These are phyloP conservation scores for Aplysina aerophoba DNA, from an alignment of 37 sponge, comb jelly and placozoan genomes.

Conservation along the genomic window DNA sequence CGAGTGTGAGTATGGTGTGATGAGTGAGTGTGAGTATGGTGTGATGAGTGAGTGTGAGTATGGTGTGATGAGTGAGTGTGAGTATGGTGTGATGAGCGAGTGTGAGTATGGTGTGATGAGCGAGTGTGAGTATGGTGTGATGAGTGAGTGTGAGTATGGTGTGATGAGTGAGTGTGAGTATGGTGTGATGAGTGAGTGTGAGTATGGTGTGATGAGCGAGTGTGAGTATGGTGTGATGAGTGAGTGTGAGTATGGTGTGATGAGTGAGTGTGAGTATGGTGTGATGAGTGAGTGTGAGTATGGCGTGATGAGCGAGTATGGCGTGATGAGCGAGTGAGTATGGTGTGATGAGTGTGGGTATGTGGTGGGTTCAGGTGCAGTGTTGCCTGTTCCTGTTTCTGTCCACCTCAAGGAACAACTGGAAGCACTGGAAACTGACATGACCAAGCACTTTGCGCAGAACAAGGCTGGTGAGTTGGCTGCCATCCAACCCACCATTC, in stretches of 20 bases:
- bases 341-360: slow-evolving; percentile 44
- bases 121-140: slow-evolving; percentile 53
- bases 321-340: slow-evolving; percentile 41
- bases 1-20: too few relatives aligned
- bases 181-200: not conserved
- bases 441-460: too few relatives aligned
- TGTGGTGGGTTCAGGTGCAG: not conserved
- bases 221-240: not conserved
- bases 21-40: not conserved
- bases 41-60: not conserved
- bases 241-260: not conserved
- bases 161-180: too few relatives aligned
- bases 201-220: not conserved
- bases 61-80: not conserved
- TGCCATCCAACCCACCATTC: not conserved
- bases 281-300: slow-evolving; percentile 64
- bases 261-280: slow-evolving; percentile 56
- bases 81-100: not conserved
- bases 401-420: too few relatives aligned
- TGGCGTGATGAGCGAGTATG: slow-evolving; percentile 54
- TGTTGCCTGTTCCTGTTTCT: too few relatives aligned
- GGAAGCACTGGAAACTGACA: too few relatives aligned
- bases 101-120: slow-evolving; percentile 6
- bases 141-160: too few relatives aligned
- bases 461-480: too few relatives aligned